Base-by-base conservation (phyloP, 1,140 invertebrate species). In the Calliphora vicina region DNA sequence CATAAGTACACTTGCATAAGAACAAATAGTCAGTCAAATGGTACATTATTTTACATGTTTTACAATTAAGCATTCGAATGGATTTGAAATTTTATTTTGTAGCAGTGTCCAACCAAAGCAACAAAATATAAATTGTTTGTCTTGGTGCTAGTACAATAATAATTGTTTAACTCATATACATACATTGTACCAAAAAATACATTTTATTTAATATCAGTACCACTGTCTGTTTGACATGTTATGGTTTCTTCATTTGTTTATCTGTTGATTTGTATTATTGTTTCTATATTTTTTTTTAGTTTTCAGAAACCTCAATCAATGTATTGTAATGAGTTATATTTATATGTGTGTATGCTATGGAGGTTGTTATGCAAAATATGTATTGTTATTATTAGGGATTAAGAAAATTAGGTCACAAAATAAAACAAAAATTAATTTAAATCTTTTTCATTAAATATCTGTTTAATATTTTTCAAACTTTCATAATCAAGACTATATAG, bases 221-320 rank as follows among this genome's bases (percentile, higher is more conserved):
- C 17, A 29, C 72, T 74, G 72, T 74, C 72, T 35, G 27, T 74
- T 74, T 74, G 27, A 74, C 72, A 74, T 74, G 72, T 74, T 74
- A 74, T 74, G 72, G 72, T 74, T 35, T 74, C 72, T 74, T 74
- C 13, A 74, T 74, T 74, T 74, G 27, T 73, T 73, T 73, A n/a
- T n/a, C 12, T 43, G 42, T 50, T 10, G 12, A 6, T 17, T 6
- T 13, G 15, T 6, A 50, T 35, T 35, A 35, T 2, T 35, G 35
- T 35, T 35, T 35, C 10, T 2, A 35, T 2, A 29, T 3, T 29
- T 29, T 29, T 29, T 29, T 35, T 35, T 35, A n/a, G 6, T 35
- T 35, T 35, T 35, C 35, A 10, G 4, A 35, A 35, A 35, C 35
- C 35, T 35, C 35, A 35, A 35, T 35, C 6, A 35, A 29, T 29